Evolutionary conservation across 2,888 invertebrate species (phyloP).

Genomic region (Ephialtes manifestator): DNA sequence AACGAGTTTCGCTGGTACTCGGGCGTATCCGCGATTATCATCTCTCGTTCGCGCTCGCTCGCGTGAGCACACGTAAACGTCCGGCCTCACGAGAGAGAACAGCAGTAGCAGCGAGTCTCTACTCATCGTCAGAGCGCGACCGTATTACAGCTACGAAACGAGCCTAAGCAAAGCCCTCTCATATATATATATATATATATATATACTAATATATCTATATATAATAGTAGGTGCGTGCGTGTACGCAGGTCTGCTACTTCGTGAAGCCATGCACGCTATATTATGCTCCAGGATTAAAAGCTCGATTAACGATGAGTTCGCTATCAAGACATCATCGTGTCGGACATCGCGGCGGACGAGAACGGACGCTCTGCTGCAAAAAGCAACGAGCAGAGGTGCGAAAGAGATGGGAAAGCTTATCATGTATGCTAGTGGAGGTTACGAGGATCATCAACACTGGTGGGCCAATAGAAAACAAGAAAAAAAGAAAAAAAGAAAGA

Average conservation of each 20-base stretch:
- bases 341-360: conserved; percentile 69
- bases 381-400: conserved; percentile 58
- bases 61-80: conserved; percentile 57
- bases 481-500: conserved; percentile 51
- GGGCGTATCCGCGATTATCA: conserved; percentile 63
- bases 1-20: conserved; percentile 61
- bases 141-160: conserved; percentile 17
- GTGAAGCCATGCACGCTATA: conserved; percentile 59
- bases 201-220: background rate
- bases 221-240: conserved; percentile 29
- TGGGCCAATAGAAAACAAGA: background rate
- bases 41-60: conserved; percentile 68
- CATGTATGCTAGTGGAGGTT: conserved; percentile 15
- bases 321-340: conserved; percentile 81
- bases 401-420: conserved; percentile 51
- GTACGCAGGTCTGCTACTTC: conserved; percentile 43
- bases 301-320: conserved; percentile 80
- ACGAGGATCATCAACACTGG: background rate
- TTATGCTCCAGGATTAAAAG: conserved; percentile 74
- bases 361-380: conserved; percentile 55
- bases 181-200: background rate
- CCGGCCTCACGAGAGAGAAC: conserved; percentile 44
- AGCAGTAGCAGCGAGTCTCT: background rate
- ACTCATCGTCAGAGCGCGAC: conserved; percentile 10
- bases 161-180: background rate